These are phyloP conservation scores for Athalia rosae DNA, from an alignment of 2,888 invertebrate species.

Conservation along the genomic window DNA sequence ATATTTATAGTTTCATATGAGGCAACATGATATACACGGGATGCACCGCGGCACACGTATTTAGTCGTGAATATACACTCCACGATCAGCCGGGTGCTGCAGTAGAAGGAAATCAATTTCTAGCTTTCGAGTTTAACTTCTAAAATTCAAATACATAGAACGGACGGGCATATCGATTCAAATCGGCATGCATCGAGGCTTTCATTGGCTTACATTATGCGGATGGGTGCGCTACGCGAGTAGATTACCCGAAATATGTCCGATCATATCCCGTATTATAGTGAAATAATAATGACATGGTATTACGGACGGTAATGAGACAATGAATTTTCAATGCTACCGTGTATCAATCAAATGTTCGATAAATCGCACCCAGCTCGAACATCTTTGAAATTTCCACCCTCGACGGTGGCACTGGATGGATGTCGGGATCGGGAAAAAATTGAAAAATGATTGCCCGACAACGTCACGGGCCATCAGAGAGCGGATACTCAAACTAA, in stretches of 20 bases:
- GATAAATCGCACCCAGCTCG: slow-evolving; percentile 20
- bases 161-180: no score
- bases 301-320: slow-evolving; percentile 17
- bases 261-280: background rate
- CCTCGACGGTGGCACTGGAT: slow-evolving; percentile 15
- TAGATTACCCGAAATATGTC: slow-evolving; percentile 8
- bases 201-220: background rate
- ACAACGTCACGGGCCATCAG: background rate
- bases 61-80: no score
- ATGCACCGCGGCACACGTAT: no score
- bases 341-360: slow-evolving; percentile 37
- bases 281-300: background rate
- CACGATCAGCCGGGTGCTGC: no score
- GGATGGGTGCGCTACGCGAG: background rate
- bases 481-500: slow-evolving; percentile 18
- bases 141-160: no score
- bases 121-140: no score
- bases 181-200: no score
- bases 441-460: slow-evolving; percentile 39
- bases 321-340: slow-evolving; percentile 29
- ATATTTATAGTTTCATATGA: background rate
- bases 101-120: no score
- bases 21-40: background rate
- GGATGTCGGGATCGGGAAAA: slow-evolving; percentile 11
- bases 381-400: slow-evolving; percentile 28